Evolutionary conservation across 1,140 invertebrate species (phyloP), one percentile per base, ranked within the genome.

Genomic region (Cyrtorhinus lividipennis): DNA sequence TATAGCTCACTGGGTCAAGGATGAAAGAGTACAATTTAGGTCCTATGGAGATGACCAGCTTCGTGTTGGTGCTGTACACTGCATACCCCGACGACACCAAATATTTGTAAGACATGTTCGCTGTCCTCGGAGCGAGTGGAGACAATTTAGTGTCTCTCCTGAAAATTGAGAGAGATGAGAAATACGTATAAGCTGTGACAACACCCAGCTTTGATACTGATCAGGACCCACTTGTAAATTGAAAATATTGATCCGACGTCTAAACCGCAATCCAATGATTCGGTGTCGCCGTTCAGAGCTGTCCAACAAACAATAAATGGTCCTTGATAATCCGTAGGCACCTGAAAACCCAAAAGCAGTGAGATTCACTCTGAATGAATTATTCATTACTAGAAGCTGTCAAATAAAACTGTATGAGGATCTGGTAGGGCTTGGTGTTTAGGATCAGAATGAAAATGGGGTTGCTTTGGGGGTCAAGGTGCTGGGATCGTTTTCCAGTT

Each of bases 21-120:
- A 30, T 59, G 58, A 27, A 59, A 12, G 24, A 30, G 26, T 22
- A 27, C 13, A 59, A 15, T 10, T 24, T 30, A 2, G n/a, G 13
- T 5, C 27, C 27, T 26, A 27, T 59, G 15, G 27, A 22, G 10
- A 59, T 59, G 2, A 59, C 58, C 2, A 59, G 24, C 5, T 59
- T 59, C 2, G 27, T 30, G 25, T 15, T 59, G 3, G 58, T 13
- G 15, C 25, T 24, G 25, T 18, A 59, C 1, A 59, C 13, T 1
- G 58, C 58, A 18, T 59, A 59, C 1, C 58, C 58, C 1, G 25
- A 30, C 13, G 58, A 26, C 12, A 59, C 27, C 2, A 59, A 23
- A 59, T 59, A 27, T 59, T 59, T 53, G 18, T 53, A 53, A 3
- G 12, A 15, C 48, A 53, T 53, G 48, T 53, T 53, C 12, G 48